phyloP scores from a whole-genome alignment of 1,140 invertebrate genomes.

The Pantala flavescens region DNA sequence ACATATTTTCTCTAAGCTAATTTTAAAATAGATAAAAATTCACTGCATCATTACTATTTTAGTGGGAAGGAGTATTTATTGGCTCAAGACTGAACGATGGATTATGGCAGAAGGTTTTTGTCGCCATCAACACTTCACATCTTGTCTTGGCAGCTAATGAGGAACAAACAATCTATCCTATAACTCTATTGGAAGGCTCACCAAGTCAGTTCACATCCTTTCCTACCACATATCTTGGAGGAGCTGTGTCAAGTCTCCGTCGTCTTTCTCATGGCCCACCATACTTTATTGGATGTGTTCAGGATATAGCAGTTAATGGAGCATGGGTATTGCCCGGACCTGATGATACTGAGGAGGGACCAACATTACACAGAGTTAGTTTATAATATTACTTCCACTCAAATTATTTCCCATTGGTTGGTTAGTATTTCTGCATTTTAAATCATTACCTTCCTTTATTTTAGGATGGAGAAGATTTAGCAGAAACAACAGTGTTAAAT shows the following conservation, averaged over 20 bases:
- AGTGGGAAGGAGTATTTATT: conserved; percentile 68
- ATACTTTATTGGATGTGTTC: conserved; percentile 80
- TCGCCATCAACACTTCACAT: conserved; percentile 75
- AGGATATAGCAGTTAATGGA: conserved; percentile 78
- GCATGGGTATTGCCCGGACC: conserved; percentile 49
- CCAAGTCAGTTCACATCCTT: conserved; percentile 66
- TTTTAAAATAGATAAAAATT: too few species aligned
- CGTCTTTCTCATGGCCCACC: conserved; percentile 38
- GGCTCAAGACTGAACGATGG: conserved; percentile 72
- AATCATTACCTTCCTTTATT: conserved; percentile 7
- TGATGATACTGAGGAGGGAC: not conserved
- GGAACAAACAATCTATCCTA: conserved; percentile 79
- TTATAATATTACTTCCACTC: not conserved
- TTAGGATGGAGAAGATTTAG: not conserved
- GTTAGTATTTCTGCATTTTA: not conserved
- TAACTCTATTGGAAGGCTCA: conserved; percentile 62
- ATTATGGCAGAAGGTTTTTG: conserved; percentile 78
- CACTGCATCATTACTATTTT: not conserved
- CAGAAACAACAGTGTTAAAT: conserved; percentile 22
- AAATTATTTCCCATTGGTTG: not conserved
- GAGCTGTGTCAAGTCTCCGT: conserved; percentile 51
- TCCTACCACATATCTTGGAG: conserved; percentile 66
- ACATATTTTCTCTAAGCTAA: too few species aligned
- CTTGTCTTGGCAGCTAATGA: conserved; percentile 74
- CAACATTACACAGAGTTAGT: not conserved